phyloP scores from a whole-genome alignment of 2,888 invertebrate species.

The Nowickia ferox region DNA sequence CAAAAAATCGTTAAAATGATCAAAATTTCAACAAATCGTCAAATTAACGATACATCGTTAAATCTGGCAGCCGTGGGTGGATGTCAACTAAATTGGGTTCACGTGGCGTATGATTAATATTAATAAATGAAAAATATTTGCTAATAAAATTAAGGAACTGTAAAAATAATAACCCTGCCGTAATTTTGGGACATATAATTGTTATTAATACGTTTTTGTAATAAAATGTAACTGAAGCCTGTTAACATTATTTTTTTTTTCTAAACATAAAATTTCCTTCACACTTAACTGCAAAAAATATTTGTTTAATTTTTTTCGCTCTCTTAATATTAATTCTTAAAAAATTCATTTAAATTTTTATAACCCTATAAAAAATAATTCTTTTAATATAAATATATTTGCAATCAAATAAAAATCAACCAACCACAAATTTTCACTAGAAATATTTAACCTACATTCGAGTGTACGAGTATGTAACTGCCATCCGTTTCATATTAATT shows the following conservation, averaged over 20 bases:
- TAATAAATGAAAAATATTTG: neutral
- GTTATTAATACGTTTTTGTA: neutral
- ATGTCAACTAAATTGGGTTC: neutral
- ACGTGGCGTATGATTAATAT: neutral
- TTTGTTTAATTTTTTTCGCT: no score
- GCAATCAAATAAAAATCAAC: slow-evolving; percentile 41
- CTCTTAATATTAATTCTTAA: neutral
- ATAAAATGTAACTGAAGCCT: neutral
- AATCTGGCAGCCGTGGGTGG: no score
- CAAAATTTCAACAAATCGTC: no score
- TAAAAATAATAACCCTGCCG: neutral
- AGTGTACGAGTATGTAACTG: slow-evolving; percentile 22
- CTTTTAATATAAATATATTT: slow-evolving; percentile 8
- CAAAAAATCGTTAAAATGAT: no score
- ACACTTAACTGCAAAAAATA: neutral
- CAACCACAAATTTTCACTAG: slow-evolving; percentile 59
- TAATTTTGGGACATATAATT: neutral
- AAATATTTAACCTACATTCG: slow-evolving; percentile 69
- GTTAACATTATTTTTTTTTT: neutral
- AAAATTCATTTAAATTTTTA: neutral
- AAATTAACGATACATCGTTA: no score
- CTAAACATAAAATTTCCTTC: neutral
- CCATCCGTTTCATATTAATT: slow-evolving; percentile 51
- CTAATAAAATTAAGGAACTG: neutral
- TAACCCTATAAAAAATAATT: slow-evolving; percentile 1